Evolutionary conservation across 2,113 vertebrate species (phyloP).

Genomic region (Thunnus maccoyii): DNA sequence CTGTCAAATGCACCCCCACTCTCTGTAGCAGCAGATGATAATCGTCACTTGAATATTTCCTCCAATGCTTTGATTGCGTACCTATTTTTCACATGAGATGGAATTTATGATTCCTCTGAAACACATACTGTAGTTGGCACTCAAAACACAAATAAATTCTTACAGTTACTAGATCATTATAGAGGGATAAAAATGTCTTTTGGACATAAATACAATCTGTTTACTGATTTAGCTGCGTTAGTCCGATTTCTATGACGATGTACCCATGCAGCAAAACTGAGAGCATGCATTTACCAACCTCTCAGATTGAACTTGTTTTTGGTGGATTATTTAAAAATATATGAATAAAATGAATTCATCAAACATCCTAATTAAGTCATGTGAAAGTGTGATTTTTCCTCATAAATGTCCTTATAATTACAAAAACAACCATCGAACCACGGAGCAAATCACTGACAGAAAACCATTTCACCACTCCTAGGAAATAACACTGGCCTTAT

Average conservation of each 20-base stretch:
- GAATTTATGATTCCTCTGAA: slow-evolving; percentile 38
- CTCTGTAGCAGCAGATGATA: slow-evolving; percentile 30
- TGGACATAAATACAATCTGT: slow-evolving; percentile 29
- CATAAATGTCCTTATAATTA: slow-evolving; percentile 27
- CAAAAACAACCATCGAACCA: slow-evolving; percentile 27
- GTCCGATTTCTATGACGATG: slow-evolving; percentile 13
- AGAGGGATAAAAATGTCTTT: slow-evolving; percentile 22
- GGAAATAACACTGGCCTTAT: slow-evolving; percentile 31
- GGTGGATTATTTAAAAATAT: slow-evolving; percentile 15
- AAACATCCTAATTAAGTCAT: slow-evolving; percentile 15
- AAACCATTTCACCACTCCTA: slow-evolving; percentile 27
- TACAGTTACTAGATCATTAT: slow-evolving; percentile 28
- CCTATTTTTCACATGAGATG: slow-evolving; percentile 49
- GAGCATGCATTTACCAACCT: slow-evolving; percentile 9
- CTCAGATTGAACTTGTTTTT: neutral
- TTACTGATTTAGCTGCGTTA: slow-evolving; percentile 15
- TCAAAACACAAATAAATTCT: slow-evolving; percentile 19
- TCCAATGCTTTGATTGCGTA: slow-evolving; percentile 58
- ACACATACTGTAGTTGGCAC: slow-evolving; percentile 8
- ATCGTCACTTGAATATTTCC: slow-evolving; percentile 51
- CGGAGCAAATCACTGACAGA: slow-evolving; percentile 54
- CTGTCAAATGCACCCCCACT: slow-evolving; percentile 63
- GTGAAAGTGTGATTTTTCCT: neutral
- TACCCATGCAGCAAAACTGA: neutral
- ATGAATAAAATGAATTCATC: slow-evolving; percentile 5